Base-by-base conservation (phyloP, 53 echinoderm and acorn worm species). In the Pentamera pediparva region DNA sequence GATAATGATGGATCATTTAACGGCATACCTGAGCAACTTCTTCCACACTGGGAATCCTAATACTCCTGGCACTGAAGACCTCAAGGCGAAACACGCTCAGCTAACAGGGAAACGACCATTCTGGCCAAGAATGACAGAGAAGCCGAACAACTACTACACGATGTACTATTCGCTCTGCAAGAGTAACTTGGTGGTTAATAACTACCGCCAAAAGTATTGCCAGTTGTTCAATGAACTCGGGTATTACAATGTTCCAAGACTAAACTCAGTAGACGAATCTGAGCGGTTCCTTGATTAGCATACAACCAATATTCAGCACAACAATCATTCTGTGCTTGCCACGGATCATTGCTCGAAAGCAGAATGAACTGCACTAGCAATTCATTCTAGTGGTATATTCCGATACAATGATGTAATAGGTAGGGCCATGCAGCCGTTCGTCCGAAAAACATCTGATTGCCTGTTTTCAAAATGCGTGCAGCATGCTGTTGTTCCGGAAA, bases 41-140 rank as follows among this genome's bases (percentile, higher is more conserved):
- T 35, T 62, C 9, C 77, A 77, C 50, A 77, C 62, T 2, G 77
- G 77, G 4, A 77, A 77, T 52, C 73, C 73, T 18, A 72, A 72
- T n/a, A 52, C 15, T 3, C 47, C 37, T 30, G 67, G 67, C 27
- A 67, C 67, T 30, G 67, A 67, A 12, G 29, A 22, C 17, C 39
- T 59, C 6, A 57, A 40, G 5, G 22, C 35, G 15, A 40, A 56
- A 24, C 56, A 56, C 60, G 30, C 38, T 3, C 36, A 67, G 25
- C 41, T 67, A 2, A 4, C 26, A 30, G 67, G 67, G 45, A 40
- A 45, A 5, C 47, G 67, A 10, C 67, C 67, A 0, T 21, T 43
- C 67, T 67, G 67, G 67, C 67, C 67, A 11, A 27, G 67, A 25
- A 67, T 67, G 67, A 67, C 26, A 0, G 67, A 67, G 29, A 67